Conservation (phyloP, 2,113 vertebrate genomes). For the Neodon shergylaensis region DNA sequence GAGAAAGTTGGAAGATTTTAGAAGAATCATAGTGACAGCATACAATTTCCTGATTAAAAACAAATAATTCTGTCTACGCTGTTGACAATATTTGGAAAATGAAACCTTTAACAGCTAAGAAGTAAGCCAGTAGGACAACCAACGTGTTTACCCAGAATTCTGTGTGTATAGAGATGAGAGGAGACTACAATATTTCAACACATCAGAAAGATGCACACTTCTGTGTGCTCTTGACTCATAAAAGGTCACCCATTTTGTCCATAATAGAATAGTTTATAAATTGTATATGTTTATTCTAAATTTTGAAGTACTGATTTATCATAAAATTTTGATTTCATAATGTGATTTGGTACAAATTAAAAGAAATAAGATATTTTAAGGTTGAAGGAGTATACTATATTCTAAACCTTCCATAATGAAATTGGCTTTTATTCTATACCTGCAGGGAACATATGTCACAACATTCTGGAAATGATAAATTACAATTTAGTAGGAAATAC, state of each 20-base stretch:
- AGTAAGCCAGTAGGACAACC: background rate
- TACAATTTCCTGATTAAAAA: constrained; percentile 65
- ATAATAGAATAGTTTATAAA: background rate
- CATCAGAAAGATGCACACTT: background rate
- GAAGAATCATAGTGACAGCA: constrained; percentile 46
- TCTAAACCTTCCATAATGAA: constrained; percentile 45
- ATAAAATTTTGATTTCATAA: background rate
- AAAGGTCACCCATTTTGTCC: background rate
- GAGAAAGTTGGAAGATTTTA: background rate
- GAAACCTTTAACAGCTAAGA: constrained; percentile 9
- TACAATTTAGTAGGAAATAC: constrained; percentile 44
- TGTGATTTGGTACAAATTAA: background rate
- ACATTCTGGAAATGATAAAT: constrained; percentile 54
- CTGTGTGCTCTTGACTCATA: too few relatives aligned
- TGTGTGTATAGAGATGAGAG: background rate
- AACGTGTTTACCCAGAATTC: constrained; percentile 31
- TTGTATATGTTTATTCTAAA: background rate
- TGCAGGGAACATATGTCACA: background rate
- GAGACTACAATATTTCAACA: background rate
- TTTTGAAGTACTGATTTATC: background rate
- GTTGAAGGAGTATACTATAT: background rate
- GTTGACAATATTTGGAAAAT: constrained; percentile 32
- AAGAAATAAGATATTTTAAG: background rate
- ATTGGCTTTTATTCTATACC: constrained; percentile 11
- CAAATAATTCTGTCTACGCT: background rate